Base-by-base conservation (phyloP, 1,140 invertebrate genomes). In the Tribolium madens region DNA sequence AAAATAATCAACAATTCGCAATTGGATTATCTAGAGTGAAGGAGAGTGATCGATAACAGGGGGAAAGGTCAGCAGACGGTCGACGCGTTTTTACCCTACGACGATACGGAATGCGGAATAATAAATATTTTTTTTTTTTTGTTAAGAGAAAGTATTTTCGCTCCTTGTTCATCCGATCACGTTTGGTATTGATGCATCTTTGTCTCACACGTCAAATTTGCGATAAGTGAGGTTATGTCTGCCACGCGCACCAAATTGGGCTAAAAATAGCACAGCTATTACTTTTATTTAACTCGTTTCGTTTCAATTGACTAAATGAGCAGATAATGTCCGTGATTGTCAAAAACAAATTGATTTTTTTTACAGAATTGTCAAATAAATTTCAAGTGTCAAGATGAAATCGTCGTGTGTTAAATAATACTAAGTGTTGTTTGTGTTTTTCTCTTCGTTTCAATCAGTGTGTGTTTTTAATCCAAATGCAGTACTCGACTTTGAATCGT, bases 401-500 rank as follows among this genome's bases (percentile, higher is more conserved):
- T 64, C 57, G 57, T 33, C 53, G 4, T 18, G 52, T 57, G 17
- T 57, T 33, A 64, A 33, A 26, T 64, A 64, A 1, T 4, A 0
- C 0, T 3, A 26, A 26, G 21, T 26, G 21, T 26, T 26, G 26
- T n/a, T n/a, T 13, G 21, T 64, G n/a, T 13, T n/a, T 14, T 52
- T 10, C 12, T n/a, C 21, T 31, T 33, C 21, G 1, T 64, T 33
- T 42, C 10, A 4, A 21, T 13, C 1, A 31, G 18, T 15, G 50
- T 31, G 68, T 31, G 60, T 42, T 42, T 42, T 42, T 26, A n/a
- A 26, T 26, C 21, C 3, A 26, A 14, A 71, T 81, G 80, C 81
- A 83, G 74, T 84, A 80, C 73, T 76, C 80, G 21, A 84, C 81
- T n/a, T 47, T 81, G 42, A 81, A 81, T 36, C 74, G 82, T 21